Percentiles rank a stretch among this genome's conserved stretches.
phyloP scores from a whole-genome alignment of 2,113 vertebrate species.

The Solenodon paradoxus region DNA sequence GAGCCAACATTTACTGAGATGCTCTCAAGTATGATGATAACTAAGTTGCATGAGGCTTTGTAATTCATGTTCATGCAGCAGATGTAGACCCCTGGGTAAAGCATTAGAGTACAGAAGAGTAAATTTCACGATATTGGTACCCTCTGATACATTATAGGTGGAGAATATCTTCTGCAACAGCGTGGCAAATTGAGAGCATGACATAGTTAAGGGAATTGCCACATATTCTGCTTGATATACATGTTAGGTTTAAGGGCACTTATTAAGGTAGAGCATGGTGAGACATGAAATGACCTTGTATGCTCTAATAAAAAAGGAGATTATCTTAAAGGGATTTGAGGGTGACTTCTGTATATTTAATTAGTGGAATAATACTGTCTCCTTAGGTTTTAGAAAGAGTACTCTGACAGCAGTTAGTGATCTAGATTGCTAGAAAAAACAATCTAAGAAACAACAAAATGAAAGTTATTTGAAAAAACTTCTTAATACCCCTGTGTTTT shows the following conservation, averaged over 20 bases:
- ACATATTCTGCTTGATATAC: not conserved
- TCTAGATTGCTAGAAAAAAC: slow-evolving; percentile 25
- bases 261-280: not conserved
- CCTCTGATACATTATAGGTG: not conserved
- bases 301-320: not conserved
- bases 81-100: not conserved
- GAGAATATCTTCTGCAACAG: not conserved
- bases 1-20: slow-evolving; percentile 4
- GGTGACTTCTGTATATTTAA: not conserved
- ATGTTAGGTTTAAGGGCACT: not conserved
- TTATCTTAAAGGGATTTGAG: not conserved
- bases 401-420: not conserved
- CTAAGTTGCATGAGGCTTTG: not conserved
- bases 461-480: slow-evolving; percentile 30
- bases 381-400: not conserved
- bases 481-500: not conserved
- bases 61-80: not conserved
- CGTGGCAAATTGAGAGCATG: not conserved
- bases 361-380: not conserved
- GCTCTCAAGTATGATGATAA: not conserved
- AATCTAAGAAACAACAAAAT: slow-evolving; percentile 36
- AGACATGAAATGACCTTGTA: not conserved
- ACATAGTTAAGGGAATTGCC: not conserved
- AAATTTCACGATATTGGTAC: not conserved
- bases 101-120: not conserved